Conservation (phyloP, 1,140 invertebrate genomes). For the Episyrphus balteatus region DNA sequence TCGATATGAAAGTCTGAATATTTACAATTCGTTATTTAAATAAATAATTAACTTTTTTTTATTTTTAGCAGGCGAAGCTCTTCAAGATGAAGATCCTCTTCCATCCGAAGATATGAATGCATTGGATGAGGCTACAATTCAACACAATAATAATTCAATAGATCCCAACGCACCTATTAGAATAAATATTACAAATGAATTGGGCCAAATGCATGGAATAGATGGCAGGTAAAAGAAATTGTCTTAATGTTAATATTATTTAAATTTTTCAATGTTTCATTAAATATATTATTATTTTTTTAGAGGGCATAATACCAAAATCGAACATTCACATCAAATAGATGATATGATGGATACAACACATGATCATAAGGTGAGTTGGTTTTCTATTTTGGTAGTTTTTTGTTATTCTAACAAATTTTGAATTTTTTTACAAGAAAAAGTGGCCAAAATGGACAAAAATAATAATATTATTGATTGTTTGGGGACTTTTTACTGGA, state of each 20-base stretch:
- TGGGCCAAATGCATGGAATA: slow-evolving; percentile 27
- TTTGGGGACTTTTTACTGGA: slow-evolving; percentile 50
- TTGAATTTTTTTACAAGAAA: slow-evolving; percentile 9
- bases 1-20: no score
- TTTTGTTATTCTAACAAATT: no score
- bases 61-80: slow-evolving; percentile 5
- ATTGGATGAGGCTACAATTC: slow-evolving; percentile 10
- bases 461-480: slow-evolving; percentile 39
- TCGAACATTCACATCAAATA: no score
- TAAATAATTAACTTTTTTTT: no score
- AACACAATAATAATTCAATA: not conserved
- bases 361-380: no score
- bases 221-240: slow-evolving; percentile 35
- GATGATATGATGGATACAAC: no score
- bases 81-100: slow-evolving; percentile 23
- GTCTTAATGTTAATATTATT: no score
- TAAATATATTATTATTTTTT: no score
- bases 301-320: no score
- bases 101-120: slow-evolving; percentile 20
- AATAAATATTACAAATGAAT: slow-evolving; percentile 35
- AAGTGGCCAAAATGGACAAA: slow-evolving; percentile 36
- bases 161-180: slow-evolving; percentile 20
- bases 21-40: no score
- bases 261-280: no score
- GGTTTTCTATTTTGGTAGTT: no score